phyloP scores from a whole-genome alignment of 1,140 invertebrate species.

The Atta texana region DNA sequence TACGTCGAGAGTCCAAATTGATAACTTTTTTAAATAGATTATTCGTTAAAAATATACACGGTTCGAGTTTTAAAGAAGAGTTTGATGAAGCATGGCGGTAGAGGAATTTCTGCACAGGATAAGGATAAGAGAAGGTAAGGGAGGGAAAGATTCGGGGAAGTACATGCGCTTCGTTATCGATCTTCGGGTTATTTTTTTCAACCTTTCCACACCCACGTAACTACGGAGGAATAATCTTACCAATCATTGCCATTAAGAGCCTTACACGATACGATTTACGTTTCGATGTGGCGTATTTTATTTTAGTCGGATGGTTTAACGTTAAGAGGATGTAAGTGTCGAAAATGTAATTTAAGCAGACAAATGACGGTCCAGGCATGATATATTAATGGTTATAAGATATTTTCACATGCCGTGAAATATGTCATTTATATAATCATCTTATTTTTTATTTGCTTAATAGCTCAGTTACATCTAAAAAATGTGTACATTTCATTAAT shows the following conservation, averaged over 20 bases:
- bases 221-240: constrained; percentile 14
- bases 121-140: background rate
- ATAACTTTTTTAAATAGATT: background rate
- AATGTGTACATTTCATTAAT: background rate
- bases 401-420: constrained; percentile 4
- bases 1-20: background rate
- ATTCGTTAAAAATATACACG: background rate
- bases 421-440: constrained; percentile 43
- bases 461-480: background rate
- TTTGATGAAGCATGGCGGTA: background rate
- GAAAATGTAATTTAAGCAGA: constrained; percentile 58
- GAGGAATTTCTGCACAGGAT: constrained; percentile 16
- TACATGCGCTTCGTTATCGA: constrained; percentile 64
- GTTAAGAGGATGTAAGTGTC: constrained; percentile 57
- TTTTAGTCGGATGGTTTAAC: constrained; percentile 40
- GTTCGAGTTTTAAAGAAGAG: constrained; percentile 26
- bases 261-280: constrained; percentile 45
- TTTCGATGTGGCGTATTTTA: constrained; percentile 37
- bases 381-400: constrained; percentile 29
- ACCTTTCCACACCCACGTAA: constrained; percentile 41
- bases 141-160: constrained; percentile 14
- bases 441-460: constrained; percentile 40
- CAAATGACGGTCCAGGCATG: constrained; percentile 54
- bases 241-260: constrained; percentile 44
- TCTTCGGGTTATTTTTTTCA: constrained; percentile 20